Evolutionary conservation across 2,888 invertebrate genomes (phyloP).

Genomic region (Trachelus tabidus): DNA sequence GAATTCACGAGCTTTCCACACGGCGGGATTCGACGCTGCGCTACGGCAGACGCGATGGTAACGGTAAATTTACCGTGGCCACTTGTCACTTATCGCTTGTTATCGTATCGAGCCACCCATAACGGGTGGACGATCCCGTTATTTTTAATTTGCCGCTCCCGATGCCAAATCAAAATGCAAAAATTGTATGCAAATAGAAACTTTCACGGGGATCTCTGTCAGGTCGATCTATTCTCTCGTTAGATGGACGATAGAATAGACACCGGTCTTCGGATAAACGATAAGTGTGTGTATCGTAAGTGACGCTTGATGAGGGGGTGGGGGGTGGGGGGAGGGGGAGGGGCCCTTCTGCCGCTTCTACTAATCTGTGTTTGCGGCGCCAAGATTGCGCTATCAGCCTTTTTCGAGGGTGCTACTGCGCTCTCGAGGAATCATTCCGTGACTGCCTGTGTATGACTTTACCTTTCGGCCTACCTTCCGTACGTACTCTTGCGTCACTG

Average conservation of each 20-base stretch:
- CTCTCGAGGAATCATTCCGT: background rate
- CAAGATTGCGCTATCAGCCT: slow-evolving; percentile 22
- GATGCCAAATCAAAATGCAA: slow-evolving; percentile 31
- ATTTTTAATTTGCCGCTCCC: slow-evolving; percentile 26
- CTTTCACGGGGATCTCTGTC: background rate
- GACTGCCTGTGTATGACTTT: background rate
- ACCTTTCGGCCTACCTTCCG: background rate
- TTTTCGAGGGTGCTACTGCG: background rate
- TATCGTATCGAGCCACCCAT: slow-evolving; percentile 17
- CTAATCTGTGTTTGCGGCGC: slow-evolving; percentile 25
- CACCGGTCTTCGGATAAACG: background rate
- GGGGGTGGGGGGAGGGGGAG: background rate
- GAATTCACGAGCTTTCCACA: background rate
- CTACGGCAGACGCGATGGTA: background rate
- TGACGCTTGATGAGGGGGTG: slow-evolving; percentile 13
- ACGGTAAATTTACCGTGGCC: slow-evolving; percentile 7
- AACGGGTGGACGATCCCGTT: slow-evolving; percentile 20
- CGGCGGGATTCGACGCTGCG: background rate
- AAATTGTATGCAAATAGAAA: slow-evolving; percentile 22
- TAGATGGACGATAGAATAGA: background rate
- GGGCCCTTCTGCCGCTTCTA: slow-evolving; percentile 10
- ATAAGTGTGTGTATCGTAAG: background rate
- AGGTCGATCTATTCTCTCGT: background rate
- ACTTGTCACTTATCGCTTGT: slow-evolving; percentile 25
- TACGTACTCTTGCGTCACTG: background rate